Conservation (phyloP, 2,797 vertebrate genomes). For the Melanotaenia boesemani region DNA sequence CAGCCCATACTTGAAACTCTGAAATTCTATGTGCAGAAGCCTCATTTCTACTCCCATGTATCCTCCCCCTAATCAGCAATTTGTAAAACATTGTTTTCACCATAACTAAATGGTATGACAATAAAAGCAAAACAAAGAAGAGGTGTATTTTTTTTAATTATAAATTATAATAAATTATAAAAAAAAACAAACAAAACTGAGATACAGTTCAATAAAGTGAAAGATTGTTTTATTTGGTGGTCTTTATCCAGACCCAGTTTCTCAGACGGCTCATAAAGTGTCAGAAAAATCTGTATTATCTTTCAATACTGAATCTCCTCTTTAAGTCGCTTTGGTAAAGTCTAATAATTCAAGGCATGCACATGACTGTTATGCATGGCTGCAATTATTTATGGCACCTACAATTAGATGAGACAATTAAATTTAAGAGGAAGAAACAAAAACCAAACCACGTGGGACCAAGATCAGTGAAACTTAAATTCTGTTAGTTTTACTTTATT, state of each 20-base stretch:
- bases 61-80: too few relatives aligned
- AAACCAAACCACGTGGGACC: too few relatives aligned
- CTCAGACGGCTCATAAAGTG: background rate
- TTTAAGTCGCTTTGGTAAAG: background rate
- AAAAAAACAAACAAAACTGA: background rate
- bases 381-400: background rate
- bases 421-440: too few relatives aligned
- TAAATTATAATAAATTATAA: too few relatives aligned
- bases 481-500: conserved; percentile 5
- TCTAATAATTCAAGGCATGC: background rate
- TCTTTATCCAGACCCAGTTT: background rate
- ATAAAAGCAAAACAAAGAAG: too few relatives aligned
- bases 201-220: background rate
- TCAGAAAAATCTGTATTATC: background rate
- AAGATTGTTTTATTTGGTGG: background rate
- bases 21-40: too few relatives aligned
- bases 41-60: too few relatives aligned
- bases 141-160: too few relatives aligned
- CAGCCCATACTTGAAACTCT: too few relatives aligned
- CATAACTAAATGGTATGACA: too few relatives aligned
- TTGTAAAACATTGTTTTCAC: too few relatives aligned
- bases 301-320: background rate
- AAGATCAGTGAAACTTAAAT: background rate
- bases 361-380: background rate
- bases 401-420: too few relatives aligned